A percentile compares a stretch with the other conserved stretches of the same genome.
Conservation (phyloP, 2,113 vertebrate species). For the Albula glossodonta region DNA sequence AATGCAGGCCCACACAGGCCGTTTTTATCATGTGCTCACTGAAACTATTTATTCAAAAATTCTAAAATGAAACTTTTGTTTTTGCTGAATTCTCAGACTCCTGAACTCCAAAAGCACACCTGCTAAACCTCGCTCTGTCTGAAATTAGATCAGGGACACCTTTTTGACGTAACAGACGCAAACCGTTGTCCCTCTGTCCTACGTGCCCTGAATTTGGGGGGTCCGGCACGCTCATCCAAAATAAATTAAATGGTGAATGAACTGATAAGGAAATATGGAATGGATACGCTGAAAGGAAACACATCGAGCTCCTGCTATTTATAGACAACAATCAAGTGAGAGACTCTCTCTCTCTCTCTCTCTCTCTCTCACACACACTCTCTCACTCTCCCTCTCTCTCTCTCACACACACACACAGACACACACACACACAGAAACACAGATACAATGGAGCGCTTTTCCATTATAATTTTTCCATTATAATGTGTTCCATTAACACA, state of each 20-base stretch:
- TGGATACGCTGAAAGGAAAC: conserved; percentile 82
- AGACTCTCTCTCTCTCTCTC: conserved; percentile 58
- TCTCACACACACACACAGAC: background rate
- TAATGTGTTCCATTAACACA: too few relatives aligned
- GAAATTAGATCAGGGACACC: conserved; percentile 99
- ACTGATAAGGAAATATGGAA: conserved; percentile 85
- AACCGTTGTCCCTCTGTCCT: conserved; percentile 88
- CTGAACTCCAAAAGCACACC: conserved; percentile 75
- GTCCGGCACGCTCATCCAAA: conserved; percentile 89
- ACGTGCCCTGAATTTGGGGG: conserved; percentile 89
- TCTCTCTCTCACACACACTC: too few relatives aligned
- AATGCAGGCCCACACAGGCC: too few relatives aligned
- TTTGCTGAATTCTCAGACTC: background rate
- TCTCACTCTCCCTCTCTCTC: too few relatives aligned
- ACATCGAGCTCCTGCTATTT: conserved; percentile 83
- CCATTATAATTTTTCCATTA: too few relatives aligned
- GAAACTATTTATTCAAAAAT: too few relatives aligned
- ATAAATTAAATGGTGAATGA: conserved; percentile 94
- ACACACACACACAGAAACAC: background rate
- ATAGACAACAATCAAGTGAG: conserved; percentile 82
- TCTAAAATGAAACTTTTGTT: conserved; percentile 48
- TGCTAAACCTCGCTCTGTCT: conserved; percentile 86
- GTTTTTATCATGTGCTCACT: too few relatives aligned
- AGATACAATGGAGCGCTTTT: background rate
- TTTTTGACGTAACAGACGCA: conserved; percentile 84